These are phyloP conservation scores for Xerus rutilus DNA, from an alignment of 2,797 vertebrate species.

Conservation along the genomic window DNA sequence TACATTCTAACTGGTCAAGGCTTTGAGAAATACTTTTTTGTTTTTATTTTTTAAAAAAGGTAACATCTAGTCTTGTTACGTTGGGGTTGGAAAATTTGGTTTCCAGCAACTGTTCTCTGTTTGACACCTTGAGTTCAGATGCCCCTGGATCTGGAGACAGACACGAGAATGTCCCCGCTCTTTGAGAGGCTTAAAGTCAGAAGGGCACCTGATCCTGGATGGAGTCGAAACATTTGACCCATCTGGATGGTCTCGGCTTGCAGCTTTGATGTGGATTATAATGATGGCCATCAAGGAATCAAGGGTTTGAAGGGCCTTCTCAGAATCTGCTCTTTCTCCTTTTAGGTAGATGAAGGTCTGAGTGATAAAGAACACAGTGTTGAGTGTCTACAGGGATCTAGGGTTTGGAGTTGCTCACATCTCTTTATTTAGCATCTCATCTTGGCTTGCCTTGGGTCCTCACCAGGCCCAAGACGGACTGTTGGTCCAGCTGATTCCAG, in stretches of 20 bases:
- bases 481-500: conserved; percentile 74
- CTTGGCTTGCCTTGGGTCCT: neutral
- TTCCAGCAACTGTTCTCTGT: neutral
- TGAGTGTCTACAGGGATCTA: neutral
- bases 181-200: neutral
- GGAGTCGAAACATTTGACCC: neutral
- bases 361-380: rapidly evolving
- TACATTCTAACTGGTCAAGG: neutral
- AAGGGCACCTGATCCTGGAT: neutral
- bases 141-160: neutral
- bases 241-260: neutral
- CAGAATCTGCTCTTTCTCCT: neutral
- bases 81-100: neutral
- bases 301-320: neutral
- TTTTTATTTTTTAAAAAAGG: neutral
- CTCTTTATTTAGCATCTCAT: neutral
- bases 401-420: neutral
- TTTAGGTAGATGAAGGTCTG: neutral
- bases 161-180: neutral
- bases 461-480: conserved; percentile 46
- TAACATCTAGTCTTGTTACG: neutral
- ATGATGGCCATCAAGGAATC: neutral
- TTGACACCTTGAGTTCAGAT: neutral
- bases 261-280: too few relatives aligned
- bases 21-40: conserved; percentile 9